A percentile compares a stretch with the other conserved stretches of the same genome.
Evolutionary conservation across 2,888 invertebrate genomes (phyloP).

Genomic region (Agrotis puta): DNA sequence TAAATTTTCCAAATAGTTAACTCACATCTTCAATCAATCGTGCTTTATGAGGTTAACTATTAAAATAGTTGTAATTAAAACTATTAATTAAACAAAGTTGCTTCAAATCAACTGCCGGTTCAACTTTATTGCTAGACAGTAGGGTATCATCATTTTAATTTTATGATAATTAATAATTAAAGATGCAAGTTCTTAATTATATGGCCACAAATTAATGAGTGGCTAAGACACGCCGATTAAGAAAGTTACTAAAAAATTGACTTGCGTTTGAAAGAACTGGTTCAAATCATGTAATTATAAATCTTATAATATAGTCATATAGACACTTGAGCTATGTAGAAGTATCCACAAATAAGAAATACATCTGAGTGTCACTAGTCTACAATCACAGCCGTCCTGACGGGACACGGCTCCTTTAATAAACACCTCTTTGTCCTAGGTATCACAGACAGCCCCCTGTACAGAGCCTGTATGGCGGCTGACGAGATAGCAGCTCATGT

Average conservation of each 20-base stretch:
- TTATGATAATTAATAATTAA: conserved; percentile 43
- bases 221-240: conserved; percentile 12
- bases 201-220: conserved; percentile 25
- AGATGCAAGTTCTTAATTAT: conserved; percentile 37
- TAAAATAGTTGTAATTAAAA: conserved; percentile 21
- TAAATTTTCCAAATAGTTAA: background rate
- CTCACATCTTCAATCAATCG: background rate
- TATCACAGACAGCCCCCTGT: too few relatives aligned
- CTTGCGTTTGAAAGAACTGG: background rate
- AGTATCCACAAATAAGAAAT: too few relatives aligned
- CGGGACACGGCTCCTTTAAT: too few relatives aligned
- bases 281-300: background rate
- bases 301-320: background rate
- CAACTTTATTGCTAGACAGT: conserved; percentile 34
- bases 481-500: too few relatives aligned
- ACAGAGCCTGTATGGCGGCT: too few relatives aligned
- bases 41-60: background rate
- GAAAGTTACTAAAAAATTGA: background rate
- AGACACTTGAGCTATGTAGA: background rate
- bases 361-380: too few relatives aligned
- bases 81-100: conserved; percentile 24
- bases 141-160: conserved; percentile 25
- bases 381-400: too few relatives aligned
- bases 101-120: conserved; percentile 26
- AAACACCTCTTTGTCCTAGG: too few relatives aligned